Conservation (phyloP, 2,113 vertebrate species). For the Forbesichthys agassizii region DNA sequence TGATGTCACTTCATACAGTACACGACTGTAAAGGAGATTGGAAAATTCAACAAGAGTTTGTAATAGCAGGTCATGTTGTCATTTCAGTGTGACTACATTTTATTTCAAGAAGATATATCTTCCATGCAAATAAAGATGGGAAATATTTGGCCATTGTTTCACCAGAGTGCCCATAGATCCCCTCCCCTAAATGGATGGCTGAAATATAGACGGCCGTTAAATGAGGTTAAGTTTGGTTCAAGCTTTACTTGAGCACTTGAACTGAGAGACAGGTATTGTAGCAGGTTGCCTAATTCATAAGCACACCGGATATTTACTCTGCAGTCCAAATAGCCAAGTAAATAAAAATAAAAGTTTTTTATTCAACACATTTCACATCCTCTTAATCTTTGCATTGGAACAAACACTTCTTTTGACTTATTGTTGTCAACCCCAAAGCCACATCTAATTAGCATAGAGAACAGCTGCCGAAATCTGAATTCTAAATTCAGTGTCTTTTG, state of each 20-base stretch:
- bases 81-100: no score
- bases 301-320: not conserved
- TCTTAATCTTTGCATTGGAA: not conserved
- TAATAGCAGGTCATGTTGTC: no score
- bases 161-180: no score
- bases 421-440: not conserved
- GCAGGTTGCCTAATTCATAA: not conserved
- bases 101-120: no score
- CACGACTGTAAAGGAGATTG: no score
- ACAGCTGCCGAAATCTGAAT: constrained; percentile 43
- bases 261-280: not conserved
- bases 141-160: no score
- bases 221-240: no score
- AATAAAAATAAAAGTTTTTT: not conserved
- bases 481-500: constrained; percentile 33
- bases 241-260: not conserved
- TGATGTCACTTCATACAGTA: no score
- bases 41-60: no score
- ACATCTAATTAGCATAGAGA: not conserved
- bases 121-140: no score
- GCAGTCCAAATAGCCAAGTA: not conserved
- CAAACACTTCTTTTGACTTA: not conserved
- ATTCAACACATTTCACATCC: not conserved
- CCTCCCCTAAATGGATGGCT: no score
- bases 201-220: no score